phyloP scores from a whole-genome alignment of 2,797 vertebrate species.

The Rhinophrynus dorsalis region DNA sequence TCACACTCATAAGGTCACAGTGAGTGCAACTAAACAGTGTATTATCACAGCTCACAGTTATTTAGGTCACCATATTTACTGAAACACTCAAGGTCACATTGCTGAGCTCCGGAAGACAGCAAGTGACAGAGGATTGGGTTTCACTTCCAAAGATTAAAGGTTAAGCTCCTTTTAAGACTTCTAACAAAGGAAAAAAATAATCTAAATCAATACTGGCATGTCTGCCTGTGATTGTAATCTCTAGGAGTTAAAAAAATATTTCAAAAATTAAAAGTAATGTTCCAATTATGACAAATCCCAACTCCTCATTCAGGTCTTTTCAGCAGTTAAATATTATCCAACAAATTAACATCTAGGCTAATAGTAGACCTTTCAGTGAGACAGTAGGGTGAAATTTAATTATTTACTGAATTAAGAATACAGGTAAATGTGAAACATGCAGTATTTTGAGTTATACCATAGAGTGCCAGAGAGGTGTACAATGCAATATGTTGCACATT shows the following conservation, averaged over 20 bases:
- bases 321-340: too few species aligned
- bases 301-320: too few species aligned
- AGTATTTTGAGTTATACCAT: too few species aligned
- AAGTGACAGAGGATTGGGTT: slow-evolving; percentile 32
- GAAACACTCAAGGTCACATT: slow-evolving; percentile 22
- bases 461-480: too few species aligned
- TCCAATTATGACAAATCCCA: too few species aligned
- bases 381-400: too few species aligned
- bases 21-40: neutral
- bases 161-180: slow-evolving; percentile 39
- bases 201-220: slow-evolving; percentile 19
- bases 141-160: slow-evolving; percentile 52
- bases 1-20: neutral
- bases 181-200: slow-evolving; percentile 34
- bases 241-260: neutral
- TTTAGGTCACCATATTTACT: slow-evolving; percentile 9
- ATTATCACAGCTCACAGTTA: neutral
- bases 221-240: neutral
- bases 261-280: neutral
- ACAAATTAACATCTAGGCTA: too few species aligned
- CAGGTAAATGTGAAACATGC: too few species aligned
- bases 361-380: too few species aligned
- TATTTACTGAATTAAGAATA: too few species aligned
- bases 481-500: too few species aligned
- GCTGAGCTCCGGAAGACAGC: slow-evolving; percentile 16